Evolutionary conservation across 2,797 vertebrate genomes (phyloP), one percentile per base, ranked within the genome.

Genomic region (Hylomyscus alleni): DNA sequence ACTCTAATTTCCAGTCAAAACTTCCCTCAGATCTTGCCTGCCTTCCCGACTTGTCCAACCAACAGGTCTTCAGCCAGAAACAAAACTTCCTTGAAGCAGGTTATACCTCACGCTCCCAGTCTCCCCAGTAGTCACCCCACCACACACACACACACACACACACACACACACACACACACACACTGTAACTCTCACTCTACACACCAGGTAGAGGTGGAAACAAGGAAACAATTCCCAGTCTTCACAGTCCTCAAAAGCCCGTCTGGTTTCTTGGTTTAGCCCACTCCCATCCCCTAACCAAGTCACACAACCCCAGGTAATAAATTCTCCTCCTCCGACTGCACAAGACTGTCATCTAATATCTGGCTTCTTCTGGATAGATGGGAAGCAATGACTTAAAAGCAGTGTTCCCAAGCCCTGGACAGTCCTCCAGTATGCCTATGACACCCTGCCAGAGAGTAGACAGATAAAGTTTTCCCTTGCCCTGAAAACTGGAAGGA

Each of bases 1-100:
- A 91, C 82, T 60, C 50, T 2, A 96, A 82, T 90, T 97, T 93
- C 94, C 95, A 96, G 87, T 82, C 92, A 92, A 94, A 89, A 96
- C 50, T 90, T 92, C 92, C 92, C 86, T 89, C n/a, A 56, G 77
- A 93, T 92, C 92, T 50, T 9, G 76, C 81, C 44, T 83, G 75
- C 58, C 80, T 97, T 93, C 92, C 11, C 0, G 83, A 78, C 65
- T 84, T 58, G 56, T 75, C 86, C 97, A 65, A 87, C 92, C 94
- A 92, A 86, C 0, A 2, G 76, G 78, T 34, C 26, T 89, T 72
- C 4, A 8, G 60, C 89, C 89, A 94, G 92, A 96, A 91, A 77
- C 34, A 50, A 94, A 94, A 76, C 62, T 75, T 95, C 93, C 91
- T 83, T 81, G 67, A 80, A 92, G 90, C 85, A 95, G 65, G 58